A percentile compares a stretch with the other conserved stretches of the same genome.
phyloP scores from a whole-genome alignment of 2,797 vertebrate species.

The Rhinogobio ventralis region DNA sequence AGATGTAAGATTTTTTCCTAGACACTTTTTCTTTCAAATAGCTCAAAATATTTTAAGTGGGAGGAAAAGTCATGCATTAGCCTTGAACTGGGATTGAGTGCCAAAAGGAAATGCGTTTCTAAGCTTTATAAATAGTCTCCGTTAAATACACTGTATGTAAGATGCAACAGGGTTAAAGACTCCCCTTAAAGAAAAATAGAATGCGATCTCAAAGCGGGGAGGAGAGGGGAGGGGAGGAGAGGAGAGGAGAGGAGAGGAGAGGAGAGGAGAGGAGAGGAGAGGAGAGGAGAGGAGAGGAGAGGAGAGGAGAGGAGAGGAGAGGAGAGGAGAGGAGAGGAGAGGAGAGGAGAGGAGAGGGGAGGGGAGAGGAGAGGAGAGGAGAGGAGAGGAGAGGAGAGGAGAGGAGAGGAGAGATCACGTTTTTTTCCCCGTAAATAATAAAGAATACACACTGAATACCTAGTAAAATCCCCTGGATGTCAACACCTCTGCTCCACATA shows the following conservation, averaged over 20 bases:
- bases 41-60: conserved; percentile 8
- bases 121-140: conserved; percentile 7
- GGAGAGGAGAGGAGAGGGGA: too few relatives aligned
- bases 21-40: not conserved
- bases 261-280: too few relatives aligned
- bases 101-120: not conserved
- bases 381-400: too few relatives aligned
- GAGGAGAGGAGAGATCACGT: too few relatives aligned
- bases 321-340: too few relatives aligned
- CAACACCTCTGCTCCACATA: not conserved
- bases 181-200: not conserved
- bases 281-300: too few relatives aligned
- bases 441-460: not conserved
- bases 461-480: not conserved
- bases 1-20: not conserved
- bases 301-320: too few relatives aligned
- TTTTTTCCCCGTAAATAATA: not conserved
- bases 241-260: too few relatives aligned
- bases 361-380: too few relatives aligned
- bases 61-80: conserved; percentile 8
- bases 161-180: not conserved
- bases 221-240: too few relatives aligned
- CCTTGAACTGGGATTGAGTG: conserved; percentile 5
- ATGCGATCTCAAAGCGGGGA: not conserved
- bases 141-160: conserved; percentile 5